Evolutionary conservation across 2,113 vertebrate species (phyloP).

Genomic region (Okapia johnstoni): DNA sequence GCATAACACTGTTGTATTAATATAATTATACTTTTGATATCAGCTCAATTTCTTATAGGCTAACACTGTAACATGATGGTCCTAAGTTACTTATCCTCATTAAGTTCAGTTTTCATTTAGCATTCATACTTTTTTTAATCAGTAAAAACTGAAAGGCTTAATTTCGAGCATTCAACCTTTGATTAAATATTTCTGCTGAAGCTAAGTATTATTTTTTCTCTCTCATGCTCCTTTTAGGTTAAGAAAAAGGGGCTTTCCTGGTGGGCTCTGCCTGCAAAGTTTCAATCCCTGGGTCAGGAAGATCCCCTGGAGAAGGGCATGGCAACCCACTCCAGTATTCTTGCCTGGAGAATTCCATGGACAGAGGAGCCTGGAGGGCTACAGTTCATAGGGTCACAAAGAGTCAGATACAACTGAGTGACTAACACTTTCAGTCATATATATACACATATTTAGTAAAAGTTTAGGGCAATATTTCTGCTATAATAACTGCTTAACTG

Average conservation of each 20-base stretch:
- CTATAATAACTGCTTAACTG: not conserved
- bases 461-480: not conserved
- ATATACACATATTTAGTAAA: not conserved
- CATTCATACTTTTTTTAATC: not conserved
- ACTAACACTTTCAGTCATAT: not conserved
- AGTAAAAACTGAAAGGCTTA: not conserved
- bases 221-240: not conserved
- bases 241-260: not conserved
- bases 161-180: not conserved
- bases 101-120: not conserved
- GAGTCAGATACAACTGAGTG: not conserved
- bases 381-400: not conserved
- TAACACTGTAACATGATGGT: not conserved
- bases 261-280: not conserved
- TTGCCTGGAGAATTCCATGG: not conserved
- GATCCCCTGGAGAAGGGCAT: not conserved
- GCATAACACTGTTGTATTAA: not conserved
- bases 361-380: not conserved
- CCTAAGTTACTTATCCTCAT: not conserved
- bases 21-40: not conserved
- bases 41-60: not conserved
- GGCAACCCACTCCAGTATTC: not conserved
- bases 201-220: not conserved
- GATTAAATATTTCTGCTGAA: not conserved
- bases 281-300: not conserved